These are phyloP conservation scores for Pachliopta kotzebuea DNA, from an alignment of 2,888 invertebrate genomes.

Conservation along the genomic window DNA sequence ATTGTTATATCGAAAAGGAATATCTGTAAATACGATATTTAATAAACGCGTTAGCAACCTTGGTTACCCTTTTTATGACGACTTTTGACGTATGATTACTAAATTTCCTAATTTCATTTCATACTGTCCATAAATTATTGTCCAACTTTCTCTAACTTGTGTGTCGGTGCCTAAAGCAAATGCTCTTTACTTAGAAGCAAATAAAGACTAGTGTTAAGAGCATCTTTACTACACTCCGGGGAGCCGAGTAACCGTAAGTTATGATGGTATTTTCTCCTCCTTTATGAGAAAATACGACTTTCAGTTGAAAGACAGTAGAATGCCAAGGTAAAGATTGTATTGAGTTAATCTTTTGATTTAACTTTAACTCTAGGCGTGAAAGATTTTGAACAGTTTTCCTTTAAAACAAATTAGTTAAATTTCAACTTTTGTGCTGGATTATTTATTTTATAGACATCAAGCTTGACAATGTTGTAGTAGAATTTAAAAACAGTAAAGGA, in stretches of 20 bases:
- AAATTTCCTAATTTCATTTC: conserved; percentile 12
- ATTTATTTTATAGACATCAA: background rate
- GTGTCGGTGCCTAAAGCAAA: conserved; percentile 28
- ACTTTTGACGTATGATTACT: background rate
- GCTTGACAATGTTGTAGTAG: too few relatives aligned
- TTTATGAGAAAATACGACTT: conserved; percentile 66
- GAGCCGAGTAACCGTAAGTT: conserved; percentile 74
- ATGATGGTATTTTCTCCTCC: conserved; percentile 75
- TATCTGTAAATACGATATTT: too few relatives aligned
- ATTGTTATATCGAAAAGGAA: too few relatives aligned
- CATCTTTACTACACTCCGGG: conserved; percentile 77
- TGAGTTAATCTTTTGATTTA: conserved; percentile 18
- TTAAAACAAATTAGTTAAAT: background rate
- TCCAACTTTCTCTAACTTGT: conserved; percentile 27
- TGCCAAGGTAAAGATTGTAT: conserved; percentile 27
- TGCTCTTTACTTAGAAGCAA: conserved; percentile 46
- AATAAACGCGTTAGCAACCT: too few relatives aligned
- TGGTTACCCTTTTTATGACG: too few relatives aligned
- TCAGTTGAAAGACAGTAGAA: conserved; percentile 28
- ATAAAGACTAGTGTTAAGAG: conserved; percentile 79
- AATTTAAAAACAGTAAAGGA: background rate
- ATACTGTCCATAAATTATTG: conserved; percentile 20
- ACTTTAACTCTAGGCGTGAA: background rate
- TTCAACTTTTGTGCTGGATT: background rate
- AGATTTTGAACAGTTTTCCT: background rate